A percentile compares a stretch with the other conserved stretches of the same genome.
Conservation (phyloP, 1,140 invertebrate species). For the Philotrypesis tridentata region DNA sequence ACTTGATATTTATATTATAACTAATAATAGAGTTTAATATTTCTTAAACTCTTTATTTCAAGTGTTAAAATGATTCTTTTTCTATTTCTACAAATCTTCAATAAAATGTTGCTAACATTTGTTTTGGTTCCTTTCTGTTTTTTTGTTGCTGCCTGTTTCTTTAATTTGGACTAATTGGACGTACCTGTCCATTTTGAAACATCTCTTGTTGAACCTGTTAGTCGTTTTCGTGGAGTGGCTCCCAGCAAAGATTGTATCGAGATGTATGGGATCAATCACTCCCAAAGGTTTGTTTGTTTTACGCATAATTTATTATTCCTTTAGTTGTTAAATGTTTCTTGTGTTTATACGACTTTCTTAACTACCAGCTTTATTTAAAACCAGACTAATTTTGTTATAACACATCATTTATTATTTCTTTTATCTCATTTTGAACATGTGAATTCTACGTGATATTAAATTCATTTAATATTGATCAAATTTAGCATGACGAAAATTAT, state of each 20-base stretch:
- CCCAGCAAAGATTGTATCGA: conserved; percentile 83
- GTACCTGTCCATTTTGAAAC: conserved; percentile 55
- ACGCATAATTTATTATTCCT: neutral
- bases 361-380: too few relatives aligned
- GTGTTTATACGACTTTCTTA: too few relatives aligned
- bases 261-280: conserved; percentile 78
- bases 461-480: neutral
- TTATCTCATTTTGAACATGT: neutral
- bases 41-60: too few relatives aligned
- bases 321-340: neutral
- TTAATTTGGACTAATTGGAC: conserved; percentile 67
- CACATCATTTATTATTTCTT: neutral
- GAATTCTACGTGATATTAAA: neutral
- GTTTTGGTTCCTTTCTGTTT: conserved; percentile 64
- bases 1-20: neutral
- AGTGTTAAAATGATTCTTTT: too few relatives aligned
- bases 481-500: neutral
- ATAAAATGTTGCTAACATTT: conserved; percentile 62
- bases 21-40: too few relatives aligned
- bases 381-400: neutral
- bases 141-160: conserved; percentile 66
- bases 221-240: conserved; percentile 87
- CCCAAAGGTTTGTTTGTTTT: conserved; percentile 73
- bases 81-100: neutral
- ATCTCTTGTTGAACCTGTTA: conserved; percentile 69